Evolutionary conservation across 2,113 vertebrate genomes (phyloP).

Genomic region (Garra rufa): DNA sequence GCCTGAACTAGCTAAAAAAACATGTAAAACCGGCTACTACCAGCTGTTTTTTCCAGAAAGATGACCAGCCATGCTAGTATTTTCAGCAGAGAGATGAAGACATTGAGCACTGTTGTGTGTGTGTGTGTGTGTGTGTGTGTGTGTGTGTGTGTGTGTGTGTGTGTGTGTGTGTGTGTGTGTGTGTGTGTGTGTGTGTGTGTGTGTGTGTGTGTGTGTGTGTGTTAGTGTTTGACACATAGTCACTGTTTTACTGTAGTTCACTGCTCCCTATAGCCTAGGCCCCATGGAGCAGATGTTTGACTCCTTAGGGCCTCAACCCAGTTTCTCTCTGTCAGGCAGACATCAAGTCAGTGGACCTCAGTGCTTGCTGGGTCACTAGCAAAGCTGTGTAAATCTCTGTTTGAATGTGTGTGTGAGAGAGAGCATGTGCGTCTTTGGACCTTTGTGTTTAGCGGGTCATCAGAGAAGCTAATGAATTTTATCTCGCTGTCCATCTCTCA

Average conservation of each 20-base stretch:
- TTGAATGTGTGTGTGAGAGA: slow-evolving; percentile 68
- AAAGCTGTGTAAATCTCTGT: slow-evolving; percentile 62
- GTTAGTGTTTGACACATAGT: slow-evolving; percentile 20
- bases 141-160: background rate
- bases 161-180: background rate
- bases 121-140: slow-evolving; percentile 6
- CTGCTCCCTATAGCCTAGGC: slow-evolving; percentile 59
- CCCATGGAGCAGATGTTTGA: slow-evolving; percentile 46
- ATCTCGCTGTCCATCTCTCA: slow-evolving; percentile 76
- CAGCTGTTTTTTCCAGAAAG: background rate
- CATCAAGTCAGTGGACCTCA: slow-evolving; percentile 60
- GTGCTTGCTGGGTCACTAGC: slow-evolving; percentile 63
- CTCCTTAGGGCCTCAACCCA: slow-evolving; percentile 46
- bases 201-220: background rate
- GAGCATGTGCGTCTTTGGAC: slow-evolving; percentile 59
- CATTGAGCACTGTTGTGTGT: background rate
- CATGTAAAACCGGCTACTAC: background rate
- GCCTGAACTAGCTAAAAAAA: background rate
- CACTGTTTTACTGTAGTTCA: slow-evolving; percentile 70
- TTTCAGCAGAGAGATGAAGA: background rate
- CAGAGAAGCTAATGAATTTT: slow-evolving; percentile 98
- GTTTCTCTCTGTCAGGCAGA: slow-evolving; percentile 60
- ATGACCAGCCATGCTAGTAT: background rate
- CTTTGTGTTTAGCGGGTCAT: slow-evolving; percentile 89
- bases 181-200: background rate